A percentile compares a stretch with the other conserved stretches of the same genome.
Evolutionary conservation across 1,140 invertebrate genomes (phyloP).

Genomic region (Drosophila varians): DNA sequence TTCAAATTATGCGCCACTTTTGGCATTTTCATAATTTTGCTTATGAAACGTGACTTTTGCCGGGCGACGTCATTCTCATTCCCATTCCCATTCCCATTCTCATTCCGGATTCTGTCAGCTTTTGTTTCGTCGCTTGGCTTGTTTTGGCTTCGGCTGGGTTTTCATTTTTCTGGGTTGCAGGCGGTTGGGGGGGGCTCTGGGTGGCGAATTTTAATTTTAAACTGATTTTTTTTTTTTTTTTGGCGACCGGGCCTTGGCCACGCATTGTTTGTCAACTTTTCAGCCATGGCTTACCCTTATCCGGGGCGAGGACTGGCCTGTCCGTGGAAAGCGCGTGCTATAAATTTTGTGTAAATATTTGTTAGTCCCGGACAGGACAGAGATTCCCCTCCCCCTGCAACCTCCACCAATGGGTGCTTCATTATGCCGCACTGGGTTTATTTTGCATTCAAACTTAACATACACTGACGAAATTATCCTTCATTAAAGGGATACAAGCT

Average conservation of each 20-base stretch:
- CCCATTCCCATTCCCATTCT: constrained; percentile 36
- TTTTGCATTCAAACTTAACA: constrained; percentile 51
- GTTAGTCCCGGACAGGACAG: constrained; percentile 32
- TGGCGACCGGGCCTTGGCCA: constrained; percentile 18
- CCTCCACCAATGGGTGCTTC: constrained; percentile 33
- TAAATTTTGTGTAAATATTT: constrained; percentile 79
- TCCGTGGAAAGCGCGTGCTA: constrained; percentile 57
- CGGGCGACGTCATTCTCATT: constrained; percentile 19
- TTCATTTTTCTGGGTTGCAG: neutral
- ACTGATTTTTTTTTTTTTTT: constrained; percentile 60
- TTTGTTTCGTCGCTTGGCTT: constrained; percentile 36
- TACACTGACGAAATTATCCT: neutral
- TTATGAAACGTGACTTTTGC: constrained; percentile 76
- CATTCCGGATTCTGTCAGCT: constrained; percentile 44
- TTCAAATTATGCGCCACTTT: constrained; percentile 71
- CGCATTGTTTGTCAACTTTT: constrained; percentile 79
- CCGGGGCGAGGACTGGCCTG: constrained; percentile 10
- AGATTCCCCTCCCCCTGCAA: neutral
- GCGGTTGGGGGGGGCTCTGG: neutral
- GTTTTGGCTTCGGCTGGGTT: constrained; percentile 1
- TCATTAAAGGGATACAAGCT: neutral
- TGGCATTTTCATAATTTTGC: constrained; percentile 78
- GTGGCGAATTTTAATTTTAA: constrained; percentile 69
- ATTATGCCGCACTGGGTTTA: constrained; percentile 57
- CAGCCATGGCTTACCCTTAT: constrained; percentile 54